A percentile compares a stretch with the other conserved stretches of the same genome.
phyloP scores from a whole-genome alignment of 2,113 vertebrate species.

The Callipepla californica region DNA sequence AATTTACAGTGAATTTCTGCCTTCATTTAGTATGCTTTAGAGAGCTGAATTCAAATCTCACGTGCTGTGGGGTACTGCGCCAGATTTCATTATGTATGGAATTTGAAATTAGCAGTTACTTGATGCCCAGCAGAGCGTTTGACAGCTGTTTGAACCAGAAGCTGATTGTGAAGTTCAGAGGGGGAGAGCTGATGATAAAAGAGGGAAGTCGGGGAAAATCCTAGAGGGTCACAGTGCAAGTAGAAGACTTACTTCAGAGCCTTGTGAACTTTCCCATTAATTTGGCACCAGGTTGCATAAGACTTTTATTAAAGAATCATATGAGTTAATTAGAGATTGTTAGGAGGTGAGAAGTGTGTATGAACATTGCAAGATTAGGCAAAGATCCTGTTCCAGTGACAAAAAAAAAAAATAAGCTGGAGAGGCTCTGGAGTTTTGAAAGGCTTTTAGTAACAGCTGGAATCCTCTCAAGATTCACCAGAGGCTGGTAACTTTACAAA shows the following conservation, averaged over 20 bases:
- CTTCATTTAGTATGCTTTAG: neutral
- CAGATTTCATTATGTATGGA: neutral
- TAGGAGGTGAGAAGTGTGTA: neutral
- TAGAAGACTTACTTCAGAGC: neutral
- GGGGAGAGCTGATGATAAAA: neutral
- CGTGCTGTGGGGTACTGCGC: accelerated
- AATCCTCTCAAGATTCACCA: neutral
- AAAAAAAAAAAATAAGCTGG: neutral
- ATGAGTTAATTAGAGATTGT: neutral
- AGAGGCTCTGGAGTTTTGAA: neutral
- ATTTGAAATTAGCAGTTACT: neutral
- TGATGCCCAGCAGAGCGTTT: neutral
- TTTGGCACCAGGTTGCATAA: neutral
- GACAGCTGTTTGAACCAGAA: slow-evolving; percentile 26
- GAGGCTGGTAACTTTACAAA: neutral
- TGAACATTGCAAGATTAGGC: neutral
- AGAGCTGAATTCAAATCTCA: neutral
- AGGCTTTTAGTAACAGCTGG: neutral
- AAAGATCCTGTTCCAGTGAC: neutral
- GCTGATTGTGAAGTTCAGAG: neutral
- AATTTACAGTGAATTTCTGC: neutral
- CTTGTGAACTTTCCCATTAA: neutral
- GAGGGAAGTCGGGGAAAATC: neutral
- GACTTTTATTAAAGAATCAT: neutral
- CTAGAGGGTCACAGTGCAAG: neutral